Conservation (phyloP, 2,888 invertebrate genomes). For the Ormyrus rosae region DNA sequence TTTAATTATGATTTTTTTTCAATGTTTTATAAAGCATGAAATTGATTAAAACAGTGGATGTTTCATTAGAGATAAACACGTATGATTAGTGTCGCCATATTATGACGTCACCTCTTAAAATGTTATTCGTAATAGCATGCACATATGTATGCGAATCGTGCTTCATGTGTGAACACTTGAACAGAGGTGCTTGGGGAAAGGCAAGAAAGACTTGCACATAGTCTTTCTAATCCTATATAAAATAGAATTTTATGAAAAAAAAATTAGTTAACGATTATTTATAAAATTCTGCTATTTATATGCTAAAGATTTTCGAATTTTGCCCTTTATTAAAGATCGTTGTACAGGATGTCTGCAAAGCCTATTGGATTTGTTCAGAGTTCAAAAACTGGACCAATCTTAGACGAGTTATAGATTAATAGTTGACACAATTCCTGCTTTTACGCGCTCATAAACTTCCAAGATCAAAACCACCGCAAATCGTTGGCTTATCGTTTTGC, state of each 20-base stretch:
- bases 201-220: not conserved
- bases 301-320: not conserved
- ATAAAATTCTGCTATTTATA: too few relatives aligned
- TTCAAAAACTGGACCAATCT: too few relatives aligned
- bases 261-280: too few relatives aligned
- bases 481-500: too few relatives aligned
- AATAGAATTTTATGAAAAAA: too few relatives aligned
- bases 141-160: not conserved
- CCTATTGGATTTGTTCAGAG: not conserved
- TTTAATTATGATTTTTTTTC: too few relatives aligned
- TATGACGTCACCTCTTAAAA: slow-evolving; percentile 20
- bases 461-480: too few relatives aligned
- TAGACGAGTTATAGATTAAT: too few relatives aligned
- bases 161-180: not conserved
- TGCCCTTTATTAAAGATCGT: slow-evolving; percentile 7
- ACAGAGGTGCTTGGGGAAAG: not conserved
- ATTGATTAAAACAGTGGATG: not conserved
- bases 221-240: too few relatives aligned
- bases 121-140: slow-evolving; percentile 19
- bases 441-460: too few relatives aligned
- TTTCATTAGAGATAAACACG: slow-evolving; percentile 9
- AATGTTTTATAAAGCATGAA: not conserved
- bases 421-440: too few relatives aligned
- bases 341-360: not conserved
- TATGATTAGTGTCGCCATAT: not conserved